Conservation (phyloP, 2,888 invertebrate species). For the Heliothis peltigera region DNA sequence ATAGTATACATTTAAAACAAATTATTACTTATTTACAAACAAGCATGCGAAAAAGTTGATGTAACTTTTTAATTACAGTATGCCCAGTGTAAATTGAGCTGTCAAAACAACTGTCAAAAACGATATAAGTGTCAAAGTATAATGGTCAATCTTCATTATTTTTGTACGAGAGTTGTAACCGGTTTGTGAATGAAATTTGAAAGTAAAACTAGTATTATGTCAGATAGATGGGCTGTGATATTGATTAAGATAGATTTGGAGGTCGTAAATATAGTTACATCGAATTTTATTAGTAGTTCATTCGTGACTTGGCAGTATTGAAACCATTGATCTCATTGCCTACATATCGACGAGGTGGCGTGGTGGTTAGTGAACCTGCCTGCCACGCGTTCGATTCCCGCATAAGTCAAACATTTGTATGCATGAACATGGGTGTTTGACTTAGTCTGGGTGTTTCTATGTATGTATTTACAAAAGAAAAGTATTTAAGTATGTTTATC, state of each 20-base stretch:
- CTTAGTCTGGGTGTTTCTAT: too few relatives aligned
- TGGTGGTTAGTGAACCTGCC: too few relatives aligned
- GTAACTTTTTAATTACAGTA: slow-evolving; percentile 45
- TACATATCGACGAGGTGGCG: not conserved
- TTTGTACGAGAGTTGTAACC: slow-evolving; percentile 12
- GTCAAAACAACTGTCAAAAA: slow-evolving; percentile 26
- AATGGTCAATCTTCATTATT: slow-evolving; percentile 15
- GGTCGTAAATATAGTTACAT: slow-evolving; percentile 13
- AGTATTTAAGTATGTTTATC: too few relatives aligned
- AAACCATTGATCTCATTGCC: too few relatives aligned
- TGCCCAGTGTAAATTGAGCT: not conserved
- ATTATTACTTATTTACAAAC: slow-evolving; percentile 58
- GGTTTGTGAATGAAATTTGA: slow-evolving; percentile 50
- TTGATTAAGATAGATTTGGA: slow-evolving; percentile 27
- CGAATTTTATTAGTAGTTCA: slow-evolving; percentile 7
- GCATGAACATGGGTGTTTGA: too few relatives aligned
- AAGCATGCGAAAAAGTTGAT: slow-evolving; percentile 50
- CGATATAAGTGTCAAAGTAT: slow-evolving; percentile 1
- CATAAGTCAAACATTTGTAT: too few relatives aligned
- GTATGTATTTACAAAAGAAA: too few relatives aligned
- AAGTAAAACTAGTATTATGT: slow-evolving; percentile 41
- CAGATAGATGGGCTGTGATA: slow-evolving; percentile 37
- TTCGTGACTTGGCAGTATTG: slow-evolving; percentile 3
- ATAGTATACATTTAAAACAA: slow-evolving; percentile 40
- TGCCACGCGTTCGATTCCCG: too few relatives aligned